Percentiles rank a stretch among this genome's conserved stretches.
These are phyloP conservation scores for Vidua chalybeata DNA, from an alignment of 2,113 vertebrate species.

Conservation along the genomic window DNA sequence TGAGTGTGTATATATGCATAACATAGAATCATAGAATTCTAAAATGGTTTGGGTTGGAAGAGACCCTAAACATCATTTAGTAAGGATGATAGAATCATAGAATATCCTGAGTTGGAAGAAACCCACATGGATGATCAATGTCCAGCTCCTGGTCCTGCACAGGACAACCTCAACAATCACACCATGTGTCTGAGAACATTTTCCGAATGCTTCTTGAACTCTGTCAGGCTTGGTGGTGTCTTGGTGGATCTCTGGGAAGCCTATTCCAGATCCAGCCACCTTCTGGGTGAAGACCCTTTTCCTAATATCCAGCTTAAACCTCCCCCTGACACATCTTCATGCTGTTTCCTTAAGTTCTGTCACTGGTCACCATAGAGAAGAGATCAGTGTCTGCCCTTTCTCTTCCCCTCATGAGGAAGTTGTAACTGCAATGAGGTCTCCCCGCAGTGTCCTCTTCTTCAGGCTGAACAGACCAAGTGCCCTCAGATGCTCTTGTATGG, in stretches of 20 bases:
- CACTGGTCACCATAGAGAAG: not conserved
- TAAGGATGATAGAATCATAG: not conserved
- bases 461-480: not conserved
- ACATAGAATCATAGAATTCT: not conserved
- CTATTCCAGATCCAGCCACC: not conserved
- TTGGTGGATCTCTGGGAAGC: not conserved
- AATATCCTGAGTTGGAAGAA: not conserved
- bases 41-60: not conserved
- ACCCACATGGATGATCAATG: not conserved
- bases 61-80: not conserved
- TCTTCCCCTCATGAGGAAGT: not conserved
- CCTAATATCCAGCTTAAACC: not conserved
- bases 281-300: not conserved
- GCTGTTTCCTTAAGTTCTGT: not conserved
- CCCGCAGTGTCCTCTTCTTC: not conserved
- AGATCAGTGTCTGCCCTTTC: not conserved
- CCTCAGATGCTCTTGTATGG: fast-evolving
- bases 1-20: not conserved
- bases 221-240: not conserved
- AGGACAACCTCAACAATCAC: not conserved
- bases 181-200: not conserved
- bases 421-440: not conserved
- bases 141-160: not conserved
- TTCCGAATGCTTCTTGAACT: not conserved
- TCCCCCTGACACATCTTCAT: not conserved